Evolutionary conservation across 1,140 invertebrate species (phyloP), one percentile per base, ranked within the genome.

Genomic region (Drosophila punjabiensis): DNA sequence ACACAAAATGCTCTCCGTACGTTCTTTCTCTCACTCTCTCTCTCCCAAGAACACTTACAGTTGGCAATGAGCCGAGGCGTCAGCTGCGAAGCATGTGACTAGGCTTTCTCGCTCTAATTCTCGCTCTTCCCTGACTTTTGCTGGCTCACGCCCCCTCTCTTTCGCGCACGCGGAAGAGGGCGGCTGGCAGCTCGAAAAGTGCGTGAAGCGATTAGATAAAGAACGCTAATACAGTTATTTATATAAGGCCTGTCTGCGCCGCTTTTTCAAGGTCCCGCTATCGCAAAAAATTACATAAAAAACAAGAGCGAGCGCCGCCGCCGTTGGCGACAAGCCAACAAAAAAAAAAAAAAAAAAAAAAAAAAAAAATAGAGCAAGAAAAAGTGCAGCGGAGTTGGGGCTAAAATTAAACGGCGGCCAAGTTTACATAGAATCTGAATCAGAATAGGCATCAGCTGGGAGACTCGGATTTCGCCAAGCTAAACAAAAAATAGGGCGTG

Each of bases 181-280:
- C 61, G 71, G 66, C 64, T 55, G 60, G 50, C 41, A 56, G 45
- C 64, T 47, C 37, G 62, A 60, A 82, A 67, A 81, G 48, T 81
- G 85, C 73, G 84, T 89, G 68, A 50, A 73, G 64, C 78, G 84
- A 88, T 88, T 88, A 88, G 82, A 88, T 81, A 85, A 88, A 89
- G 52, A 41, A 37, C 28, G 45, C 55, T 73, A 68, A 77, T 80
- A 83, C 61, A 64, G 48, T 55, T 66, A 75, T 88, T 87, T 85
- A 85, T 86, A 82, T 85, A 90, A 89, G 75, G 61, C 56, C 37
- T 76, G 73, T 77, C 73, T 77, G 63, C 55, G 48, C 35, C 56
- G 30, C 41, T 52, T 45, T 78, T 78, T 88, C 84, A 88, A 88
- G 84, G 84, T 84, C 81, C 79, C 41, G 53, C 60, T 84, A 88